These are phyloP conservation scores for Heliothis virescens DNA, from an alignment of 1,140 invertebrate species.

Conservation along the genomic window DNA sequence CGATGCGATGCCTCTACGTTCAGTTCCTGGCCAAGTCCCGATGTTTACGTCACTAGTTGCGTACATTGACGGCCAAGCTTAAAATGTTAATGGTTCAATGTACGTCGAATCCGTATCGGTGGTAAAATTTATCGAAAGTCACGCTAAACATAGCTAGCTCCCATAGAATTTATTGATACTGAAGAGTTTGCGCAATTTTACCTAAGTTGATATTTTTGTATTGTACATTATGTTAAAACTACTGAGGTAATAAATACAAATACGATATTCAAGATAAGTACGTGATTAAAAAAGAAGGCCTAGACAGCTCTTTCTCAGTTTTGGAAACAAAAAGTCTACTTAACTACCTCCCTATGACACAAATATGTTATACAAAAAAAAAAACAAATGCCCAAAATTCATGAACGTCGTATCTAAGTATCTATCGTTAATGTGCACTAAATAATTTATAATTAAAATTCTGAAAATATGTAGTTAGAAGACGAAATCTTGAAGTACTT, in stretches of 20 bases:
- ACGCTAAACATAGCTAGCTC: slow-evolving; percentile 14
- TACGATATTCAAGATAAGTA: too few species aligned
- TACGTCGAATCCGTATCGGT: slow-evolving; percentile 51
- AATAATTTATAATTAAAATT: too few species aligned
- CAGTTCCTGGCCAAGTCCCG: slow-evolving; percentile 68
- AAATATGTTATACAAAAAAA: too few species aligned
- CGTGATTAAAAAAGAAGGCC: not conserved
- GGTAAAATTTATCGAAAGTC: slow-evolving; percentile 37
- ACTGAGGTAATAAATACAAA: not conserved
- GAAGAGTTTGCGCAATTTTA: slow-evolving; percentile 25
- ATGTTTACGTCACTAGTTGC: slow-evolving; percentile 82
- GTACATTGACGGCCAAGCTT: slow-evolving; percentile 77
- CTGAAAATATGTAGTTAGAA: too few species aligned
- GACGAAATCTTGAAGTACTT: too few species aligned
- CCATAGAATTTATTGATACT: slow-evolving; percentile 20
- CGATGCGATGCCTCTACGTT: slow-evolving; percentile 68
- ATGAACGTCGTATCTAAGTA: not conserved
- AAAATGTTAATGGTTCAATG: slow-evolving; percentile 62
- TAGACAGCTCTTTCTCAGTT: not conserved
- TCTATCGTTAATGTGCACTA: not conserved
- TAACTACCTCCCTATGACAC: too few species aligned
- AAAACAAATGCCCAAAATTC: too few species aligned
- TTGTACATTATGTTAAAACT: not conserved
- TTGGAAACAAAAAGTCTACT: too few species aligned
- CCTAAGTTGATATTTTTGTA: slow-evolving; percentile 13